Evolutionary conservation across 2,888 invertebrate species (phyloP).

Genomic region (Galerucella nymphaeae): DNA sequence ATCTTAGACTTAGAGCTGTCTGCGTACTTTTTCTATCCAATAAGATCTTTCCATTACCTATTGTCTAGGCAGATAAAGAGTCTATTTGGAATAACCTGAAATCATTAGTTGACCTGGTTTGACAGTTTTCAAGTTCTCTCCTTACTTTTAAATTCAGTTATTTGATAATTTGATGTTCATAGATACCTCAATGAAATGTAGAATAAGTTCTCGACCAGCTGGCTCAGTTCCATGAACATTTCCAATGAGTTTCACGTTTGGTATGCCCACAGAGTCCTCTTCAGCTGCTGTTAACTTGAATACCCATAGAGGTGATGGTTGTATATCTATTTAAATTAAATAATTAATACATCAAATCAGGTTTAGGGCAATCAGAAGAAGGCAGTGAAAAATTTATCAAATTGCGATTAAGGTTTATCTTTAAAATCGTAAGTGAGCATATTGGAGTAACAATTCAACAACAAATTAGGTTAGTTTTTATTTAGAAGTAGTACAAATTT

Average conservation of each 20-base stretch:
- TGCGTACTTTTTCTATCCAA: too few relatives aligned
- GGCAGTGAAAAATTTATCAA: too few relatives aligned
- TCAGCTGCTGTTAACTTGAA: constrained; percentile 66
- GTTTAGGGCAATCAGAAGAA: too few relatives aligned
- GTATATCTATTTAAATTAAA: constrained; percentile 7
- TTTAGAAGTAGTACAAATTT: not conserved
- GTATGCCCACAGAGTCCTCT: constrained; percentile 64
- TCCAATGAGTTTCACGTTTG: constrained; percentile 78
- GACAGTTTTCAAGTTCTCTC: too few relatives aligned
- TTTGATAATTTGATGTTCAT: too few relatives aligned
- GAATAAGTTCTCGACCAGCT: constrained; percentile 74
- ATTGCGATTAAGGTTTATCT: not conserved
- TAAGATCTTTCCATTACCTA: too few relatives aligned
- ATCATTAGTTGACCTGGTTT: too few relatives aligned
- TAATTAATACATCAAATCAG: not conserved
- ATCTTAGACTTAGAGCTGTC: too few relatives aligned
- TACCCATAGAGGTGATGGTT: constrained; percentile 68
- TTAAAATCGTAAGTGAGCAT: not conserved
- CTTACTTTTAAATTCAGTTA: too few relatives aligned
- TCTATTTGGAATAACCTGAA: too few relatives aligned
- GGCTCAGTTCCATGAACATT: constrained; percentile 81
- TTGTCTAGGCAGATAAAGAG: too few relatives aligned
- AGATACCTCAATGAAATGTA: constrained; percentile 68
- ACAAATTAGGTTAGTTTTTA: not conserved
- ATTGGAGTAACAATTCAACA: not conserved